These are phyloP conservation scores for Pollenia angustigena DNA, from an alignment of 2,888 invertebrate species.

Conservation along the genomic window DNA sequence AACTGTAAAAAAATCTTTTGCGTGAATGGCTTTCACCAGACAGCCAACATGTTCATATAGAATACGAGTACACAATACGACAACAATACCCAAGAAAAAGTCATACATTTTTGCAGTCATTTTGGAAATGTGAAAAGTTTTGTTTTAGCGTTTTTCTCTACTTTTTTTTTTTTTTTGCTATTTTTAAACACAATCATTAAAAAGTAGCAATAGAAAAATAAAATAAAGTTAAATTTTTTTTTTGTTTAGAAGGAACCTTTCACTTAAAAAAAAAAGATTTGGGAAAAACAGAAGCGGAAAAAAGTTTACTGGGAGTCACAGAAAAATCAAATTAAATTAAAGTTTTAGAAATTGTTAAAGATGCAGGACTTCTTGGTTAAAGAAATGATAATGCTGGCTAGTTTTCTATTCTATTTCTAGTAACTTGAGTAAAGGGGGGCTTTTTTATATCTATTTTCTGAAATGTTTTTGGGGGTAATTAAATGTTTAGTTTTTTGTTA, in stretches of 20 bases:
- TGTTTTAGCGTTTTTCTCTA: neutral
- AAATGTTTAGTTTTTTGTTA: neutral
- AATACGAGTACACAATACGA: slow-evolving; percentile 33
- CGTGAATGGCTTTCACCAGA: slow-evolving; percentile 73
- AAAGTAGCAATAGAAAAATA: slow-evolving; percentile 50
- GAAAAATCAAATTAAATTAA: slow-evolving; percentile 47
- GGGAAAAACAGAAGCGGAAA: neutral
- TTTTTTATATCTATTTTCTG: neutral
- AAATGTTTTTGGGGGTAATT: slow-evolving; percentile 16
- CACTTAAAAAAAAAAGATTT: slow-evolving; percentile 30
- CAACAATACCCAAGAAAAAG: slow-evolving; percentile 38
- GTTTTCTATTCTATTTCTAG: neutral
- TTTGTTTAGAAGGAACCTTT: slow-evolving; percentile 62
- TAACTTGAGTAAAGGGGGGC: slow-evolving; percentile 11
- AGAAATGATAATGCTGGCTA: slow-evolving; percentile 5
- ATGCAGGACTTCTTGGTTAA: slow-evolving; percentile 24
- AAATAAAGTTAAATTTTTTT: slow-evolving; percentile 30
- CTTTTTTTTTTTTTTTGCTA: neutral
- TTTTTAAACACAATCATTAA: slow-evolving; percentile 58
- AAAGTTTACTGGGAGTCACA: slow-evolving; percentile 9
- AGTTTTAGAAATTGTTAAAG: slow-evolving; percentile 24
- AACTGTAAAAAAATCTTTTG: slow-evolving; percentile 63
- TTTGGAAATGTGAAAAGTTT: slow-evolving; percentile 68
- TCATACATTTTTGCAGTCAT: slow-evolving; percentile 62
- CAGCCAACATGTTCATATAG: slow-evolving; percentile 66